Conservation (phyloP, 1,140 invertebrate genomes). For the Cotesia chilonis region DNA sequence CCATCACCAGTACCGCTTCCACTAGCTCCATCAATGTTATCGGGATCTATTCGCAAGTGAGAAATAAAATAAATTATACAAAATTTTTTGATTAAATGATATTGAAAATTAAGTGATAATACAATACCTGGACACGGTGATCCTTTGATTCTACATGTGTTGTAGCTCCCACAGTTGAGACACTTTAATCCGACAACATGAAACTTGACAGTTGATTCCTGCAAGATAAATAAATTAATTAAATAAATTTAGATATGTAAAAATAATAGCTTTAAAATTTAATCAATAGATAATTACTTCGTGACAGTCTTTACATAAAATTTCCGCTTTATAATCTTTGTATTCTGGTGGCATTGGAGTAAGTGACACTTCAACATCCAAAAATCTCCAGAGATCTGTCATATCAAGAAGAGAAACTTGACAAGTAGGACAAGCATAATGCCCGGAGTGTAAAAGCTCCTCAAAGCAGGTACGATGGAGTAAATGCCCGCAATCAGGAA, state of each 20-base stretch:
- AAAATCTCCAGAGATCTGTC: conserved; percentile 80
- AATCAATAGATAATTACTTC: conserved; percentile 68
- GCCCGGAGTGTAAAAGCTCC: conserved; percentile 77
- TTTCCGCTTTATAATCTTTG: conserved; percentile 77
- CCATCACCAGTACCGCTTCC: conserved; percentile 46
- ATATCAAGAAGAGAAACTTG: conserved; percentile 86
- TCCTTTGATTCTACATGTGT: conserved; percentile 80
- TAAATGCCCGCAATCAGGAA: conserved; percentile 86
- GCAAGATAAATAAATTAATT: conserved; percentile 44
- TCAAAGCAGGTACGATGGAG: conserved; percentile 84
- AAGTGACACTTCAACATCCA: conserved; percentile 80
- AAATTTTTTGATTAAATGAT: background rate
- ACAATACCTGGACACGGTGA: conserved; percentile 60
- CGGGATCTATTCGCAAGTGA: conserved; percentile 45
- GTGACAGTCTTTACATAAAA: conserved; percentile 89
- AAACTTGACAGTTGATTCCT: conserved; percentile 83
- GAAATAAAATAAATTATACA: background rate
- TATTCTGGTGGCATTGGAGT: conserved; percentile 87
- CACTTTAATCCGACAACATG: conserved; percentile 88
- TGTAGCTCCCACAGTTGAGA: conserved; percentile 84
- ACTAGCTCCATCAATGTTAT: conserved; percentile 48
- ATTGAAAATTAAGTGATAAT: no score
- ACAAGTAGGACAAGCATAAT: conserved; percentile 88
- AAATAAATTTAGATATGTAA: background rate
- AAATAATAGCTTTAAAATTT: background rate